Base-by-base conservation (phyloP, 1,140 invertebrate species). In the Drosophila busckii region DNA sequence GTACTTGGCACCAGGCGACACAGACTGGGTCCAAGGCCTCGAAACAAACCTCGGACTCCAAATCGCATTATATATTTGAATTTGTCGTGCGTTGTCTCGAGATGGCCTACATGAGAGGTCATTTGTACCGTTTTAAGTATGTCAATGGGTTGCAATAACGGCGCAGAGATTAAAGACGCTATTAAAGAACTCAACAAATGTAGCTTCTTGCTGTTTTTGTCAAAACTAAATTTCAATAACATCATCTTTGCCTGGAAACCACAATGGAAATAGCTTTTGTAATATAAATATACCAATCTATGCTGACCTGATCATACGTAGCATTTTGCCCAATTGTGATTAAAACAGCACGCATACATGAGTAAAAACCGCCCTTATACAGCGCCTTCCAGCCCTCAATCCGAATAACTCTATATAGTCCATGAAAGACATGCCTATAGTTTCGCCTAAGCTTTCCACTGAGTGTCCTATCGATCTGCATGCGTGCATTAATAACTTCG, bases 401-500 rank as follows among this genome's bases (percentile, higher is more conserved):
- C 1, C 2, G 44, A 15, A 4, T 29, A 4, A 78, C 34, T 0
- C 28, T 40, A 6, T 44, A 45, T 0, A 78, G 10, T 0, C 62
- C 73, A 6, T 78, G 8, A 2, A 78, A 78, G 4, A 61, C 63
- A 8, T 71, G 7, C 0, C 37, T 48, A 26, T 78, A 78, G 2
- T 67, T 67, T 20, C 59, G 8, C 0, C 50, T 22, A 0, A 17
- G 1, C 1, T 40, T 7, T 1, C 15, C n/a, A 2, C 26, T 29
- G 0, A 78, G 8, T 0, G 20, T 8, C 0, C 71, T 67, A 13
- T 78, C 59, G 1, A 71, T 42, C 6, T 78, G 73, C 73, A 78
- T 78, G 2, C 73, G 37, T 1, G 58, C 64, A 26, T 78, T 70
- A 3, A 78, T 20, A 49, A 78, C n/a, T 17, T 78, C 73, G n/a